Base-by-base conservation (phyloP, 2,113 vertebrate genomes). In the Psilopsiagon aymara region DNA sequence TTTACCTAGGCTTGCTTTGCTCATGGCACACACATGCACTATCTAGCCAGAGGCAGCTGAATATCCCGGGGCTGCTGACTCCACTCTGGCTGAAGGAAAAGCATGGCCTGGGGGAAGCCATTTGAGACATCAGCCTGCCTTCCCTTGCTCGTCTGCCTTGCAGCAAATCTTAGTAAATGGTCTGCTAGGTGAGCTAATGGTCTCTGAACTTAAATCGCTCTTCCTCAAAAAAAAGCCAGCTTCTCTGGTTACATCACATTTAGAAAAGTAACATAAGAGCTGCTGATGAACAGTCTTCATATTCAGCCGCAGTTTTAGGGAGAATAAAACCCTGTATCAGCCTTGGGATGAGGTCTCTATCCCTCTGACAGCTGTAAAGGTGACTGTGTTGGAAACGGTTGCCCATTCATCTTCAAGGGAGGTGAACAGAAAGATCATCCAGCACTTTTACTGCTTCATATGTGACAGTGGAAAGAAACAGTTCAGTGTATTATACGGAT, bases 11-110 rank as follows among this genome's bases (percentile, higher is more conserved):
- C n/a, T 79, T 76, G 43, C 60, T 91, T 82, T 44, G 12, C 44
- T 76, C 15, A 15, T 44, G 25, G 57, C 17, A 35, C 14, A 23
- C 0, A 0, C 17, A 23, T 44, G 44, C 17, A 17, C 5, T 31
- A 63, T 17, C 39, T 82, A 73, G 47, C 12, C 35, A 60, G 59
- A 24, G 43, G 44, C 15, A 74, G 10, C 8, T 29, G 43, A 21
- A 53, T n/a, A 57, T 87, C 47, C 53, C 0, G 0, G 13, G 16
- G 11, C 51, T 64, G 60, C 49, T 62, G n/a, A 47, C 31, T 90
- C 13, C 13, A 55, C 47, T 88, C 66, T 78, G n/a, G 10, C 27
- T 76, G 62, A 64, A 85, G 52, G 16, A 63, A 63, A 81, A 21
- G 12, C 35, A 69, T 43, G 39, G 60, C 33, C 33, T 84, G 62